A percentile compares a stretch with the other conserved stretches of the same genome.
Evolutionary conservation across 2,888 invertebrate genomes (phyloP).

Genomic region (Eledona agricola): DNA sequence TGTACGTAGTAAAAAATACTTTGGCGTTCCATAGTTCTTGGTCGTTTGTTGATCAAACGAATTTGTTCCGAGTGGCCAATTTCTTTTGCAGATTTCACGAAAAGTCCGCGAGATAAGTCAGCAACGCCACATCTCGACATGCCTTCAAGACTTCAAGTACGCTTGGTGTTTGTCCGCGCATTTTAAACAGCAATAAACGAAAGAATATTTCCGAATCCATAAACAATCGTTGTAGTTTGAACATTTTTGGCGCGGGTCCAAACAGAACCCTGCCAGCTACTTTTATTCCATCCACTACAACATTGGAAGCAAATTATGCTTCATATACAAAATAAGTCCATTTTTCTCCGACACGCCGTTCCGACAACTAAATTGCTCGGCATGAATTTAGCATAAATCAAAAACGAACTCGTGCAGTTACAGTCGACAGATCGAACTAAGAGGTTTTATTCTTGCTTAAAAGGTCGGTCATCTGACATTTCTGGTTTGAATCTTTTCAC

Average conservation of each 20-base stretch:
- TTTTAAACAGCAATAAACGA: too few species aligned
- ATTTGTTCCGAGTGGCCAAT: too few species aligned
- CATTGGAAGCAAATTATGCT: constrained; percentile 23
- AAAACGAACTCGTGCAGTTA: neutral
- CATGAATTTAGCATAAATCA: constrained; percentile 21
- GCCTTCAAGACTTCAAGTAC: too few species aligned
- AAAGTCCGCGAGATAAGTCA: constrained; percentile 28
- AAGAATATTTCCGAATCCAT: constrained; percentile 14
- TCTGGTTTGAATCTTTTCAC: constrained; percentile 14
- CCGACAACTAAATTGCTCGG: constrained; percentile 10
- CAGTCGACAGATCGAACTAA: constrained; percentile 1
- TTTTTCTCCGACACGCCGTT: constrained; percentile 10
- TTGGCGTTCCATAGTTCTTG: too few species aligned
- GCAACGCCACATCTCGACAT: too few species aligned
- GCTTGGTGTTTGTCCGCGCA: too few species aligned
- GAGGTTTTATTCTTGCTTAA: neutral
- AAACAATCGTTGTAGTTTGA: constrained; percentile 23
- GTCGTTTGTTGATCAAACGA: too few species aligned
- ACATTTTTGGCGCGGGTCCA: constrained; percentile 20
- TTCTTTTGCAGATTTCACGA: constrained; percentile 29
- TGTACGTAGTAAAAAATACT: too few species aligned
- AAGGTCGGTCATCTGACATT: constrained; percentile 10
- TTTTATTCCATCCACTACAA: constrained; percentile 26
- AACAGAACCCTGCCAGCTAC: constrained; percentile 17
- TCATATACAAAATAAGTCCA: constrained; percentile 28